phyloP scores from a whole-genome alignment of 2,113 vertebrate species.

The Otis tarda region DNA sequence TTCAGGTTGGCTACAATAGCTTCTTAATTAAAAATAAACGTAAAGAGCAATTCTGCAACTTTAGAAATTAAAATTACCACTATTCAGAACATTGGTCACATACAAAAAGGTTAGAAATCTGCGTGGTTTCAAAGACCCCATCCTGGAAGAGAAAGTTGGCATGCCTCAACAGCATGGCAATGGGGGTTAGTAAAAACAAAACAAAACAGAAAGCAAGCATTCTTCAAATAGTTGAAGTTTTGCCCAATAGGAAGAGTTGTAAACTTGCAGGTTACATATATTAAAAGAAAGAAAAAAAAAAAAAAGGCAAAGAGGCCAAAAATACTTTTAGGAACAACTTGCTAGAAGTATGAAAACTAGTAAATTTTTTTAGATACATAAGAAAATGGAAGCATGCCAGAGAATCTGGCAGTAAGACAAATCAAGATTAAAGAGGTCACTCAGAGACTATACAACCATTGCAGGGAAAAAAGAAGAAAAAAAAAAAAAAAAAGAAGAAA shows the following conservation, averaged over 20 bases:
- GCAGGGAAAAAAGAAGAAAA: background rate
- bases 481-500: too few species aligned
- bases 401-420: background rate
- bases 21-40: background rate
- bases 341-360: background rate
- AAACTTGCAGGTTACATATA: background rate
- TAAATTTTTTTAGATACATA: background rate
- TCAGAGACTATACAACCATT: background rate
- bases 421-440: conserved; percentile 1
- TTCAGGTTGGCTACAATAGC: background rate
- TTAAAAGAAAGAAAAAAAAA: background rate
- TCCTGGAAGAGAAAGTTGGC: background rate
- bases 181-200: background rate
- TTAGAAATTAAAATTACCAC: background rate
- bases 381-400: background rate
- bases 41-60: background rate
- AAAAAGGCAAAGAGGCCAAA: background rate
- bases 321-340: background rate
- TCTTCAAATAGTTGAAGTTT: background rate
- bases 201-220: background rate
- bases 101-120: background rate
- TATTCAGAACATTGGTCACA: background rate
- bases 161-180: background rate
- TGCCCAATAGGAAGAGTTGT: background rate
- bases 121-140: background rate